Base-by-base conservation (phyloP, 2,797 vertebrate species). In the Carcharodon carcharias region DNA sequence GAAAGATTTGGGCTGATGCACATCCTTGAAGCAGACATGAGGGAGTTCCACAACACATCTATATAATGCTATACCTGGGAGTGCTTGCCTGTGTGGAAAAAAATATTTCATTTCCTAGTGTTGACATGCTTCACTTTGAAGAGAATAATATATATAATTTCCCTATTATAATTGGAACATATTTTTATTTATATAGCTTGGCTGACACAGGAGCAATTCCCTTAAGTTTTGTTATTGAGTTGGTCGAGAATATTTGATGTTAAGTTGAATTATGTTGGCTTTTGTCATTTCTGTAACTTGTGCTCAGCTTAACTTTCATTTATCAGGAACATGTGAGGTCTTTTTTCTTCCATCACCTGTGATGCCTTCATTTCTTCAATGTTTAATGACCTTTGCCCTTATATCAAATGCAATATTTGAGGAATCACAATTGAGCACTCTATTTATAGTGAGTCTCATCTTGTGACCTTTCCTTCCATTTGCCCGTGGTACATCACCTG, bases 401-500 rank as follows among this genome's bases (percentile, higher is more conserved):
- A 26, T 40, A 67, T 28, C 63, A 93, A 65, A 65, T 18, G 6
- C n/a, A n/a, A 65, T 67, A 67, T 67, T 45, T 63, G 88, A 61
- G 31, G 31, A 61, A n/a, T 91, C 88, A 63, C 5, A 16, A 21
- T 67, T 67, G 21, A 67, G 23, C n/a, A 45, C 3, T 40, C 21
- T 93, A 93, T 67, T 93, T 93, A 65, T 93, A 93, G 18, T 54
- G 61, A 65, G 61, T 65, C 54, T 18, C 88, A 91, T 63, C 91
- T 28, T 67, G 91, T 93, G 91, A 93, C 91, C 91, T 93, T 93
- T 93, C 63, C 67, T 26, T 93, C n/a, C n/a, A 67, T 93, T 93
- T 63, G 91, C 21, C n/a, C 26, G 11, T 5, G 8, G 61, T 23
- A 67, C 40, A 67, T 26, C 91, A 93, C 18, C 63, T 67, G 91